Conservation (phyloP, 1,140 invertebrate genomes). For the Lepeophtheirus salmonis region DNA sequence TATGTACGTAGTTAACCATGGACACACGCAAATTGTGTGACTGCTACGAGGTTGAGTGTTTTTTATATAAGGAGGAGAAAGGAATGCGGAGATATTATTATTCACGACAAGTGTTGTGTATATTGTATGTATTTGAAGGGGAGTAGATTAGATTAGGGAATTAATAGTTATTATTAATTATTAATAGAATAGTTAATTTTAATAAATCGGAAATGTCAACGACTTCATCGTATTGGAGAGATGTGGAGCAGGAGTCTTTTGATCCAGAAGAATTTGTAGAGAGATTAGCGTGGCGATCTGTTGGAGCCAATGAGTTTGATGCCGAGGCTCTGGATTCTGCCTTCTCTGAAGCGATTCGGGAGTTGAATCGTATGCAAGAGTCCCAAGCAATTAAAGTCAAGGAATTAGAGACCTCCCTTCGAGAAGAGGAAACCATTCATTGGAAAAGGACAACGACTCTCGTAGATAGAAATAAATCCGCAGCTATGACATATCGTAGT, state of each 20-base stretch:
- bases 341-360: conserved; percentile 74
- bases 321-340: conserved; percentile 51
- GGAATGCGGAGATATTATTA: no score
- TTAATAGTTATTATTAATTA: no score
- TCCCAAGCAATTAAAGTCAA: background rate
- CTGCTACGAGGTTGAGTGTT: no score
- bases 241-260: conserved; percentile 1
- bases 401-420: background rate
- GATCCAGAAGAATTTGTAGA: conserved; percentile 95
- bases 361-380: conserved; percentile 22
- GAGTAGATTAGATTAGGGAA: no score
- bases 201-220: no score
- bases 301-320: conserved; percentile 47
- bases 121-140: no score
- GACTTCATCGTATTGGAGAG: no score
- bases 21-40: no score
- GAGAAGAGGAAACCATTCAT: conserved; percentile 6
- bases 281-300: conserved; percentile 74
- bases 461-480: conserved; percentile 48
- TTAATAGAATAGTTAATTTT: no score
- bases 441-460: conserved; percentile 15
- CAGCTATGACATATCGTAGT: conserved; percentile 51
- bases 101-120: no score
- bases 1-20: no score
- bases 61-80: no score